Percentiles rank a stretch among this genome's conserved stretches.
These are phyloP conservation scores for Tenthredo distinguenda DNA, from an alignment of 2,888 invertebrate species.

Conservation along the genomic window DNA sequence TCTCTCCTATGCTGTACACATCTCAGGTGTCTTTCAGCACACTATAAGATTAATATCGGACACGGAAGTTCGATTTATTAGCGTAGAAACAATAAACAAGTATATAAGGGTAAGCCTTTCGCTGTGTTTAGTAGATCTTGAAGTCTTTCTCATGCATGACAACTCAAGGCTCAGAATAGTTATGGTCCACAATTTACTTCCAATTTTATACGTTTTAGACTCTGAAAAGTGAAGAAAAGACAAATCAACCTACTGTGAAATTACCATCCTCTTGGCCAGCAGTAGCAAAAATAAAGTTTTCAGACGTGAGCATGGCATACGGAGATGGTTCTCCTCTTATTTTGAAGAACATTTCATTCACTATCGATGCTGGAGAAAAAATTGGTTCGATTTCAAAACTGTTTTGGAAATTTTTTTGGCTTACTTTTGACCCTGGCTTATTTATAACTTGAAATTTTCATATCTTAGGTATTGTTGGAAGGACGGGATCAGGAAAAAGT, in stretches of 20 bases:
- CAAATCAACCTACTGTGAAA: background rate
- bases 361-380: slow-evolving; percentile 80
- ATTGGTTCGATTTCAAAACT: slow-evolving; percentile 77
- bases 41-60: slow-evolving; percentile 79
- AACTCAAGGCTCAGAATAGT: background rate
- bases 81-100: slow-evolving; percentile 78
- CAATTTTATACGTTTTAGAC: slow-evolving; percentile 59
- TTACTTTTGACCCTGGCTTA: background rate
- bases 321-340: slow-evolving; percentile 77
- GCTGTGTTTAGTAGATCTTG: slow-evolving; percentile 49
- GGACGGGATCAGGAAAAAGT: slow-evolving; percentile 81
- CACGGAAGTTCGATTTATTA: slow-evolving; percentile 78
- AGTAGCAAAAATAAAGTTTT: slow-evolving; percentile 79
- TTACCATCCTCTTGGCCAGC: slow-evolving; percentile 79
- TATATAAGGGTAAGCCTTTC: slow-evolving; percentile 68
- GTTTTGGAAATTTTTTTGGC: background rate
- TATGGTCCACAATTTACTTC: background rate
- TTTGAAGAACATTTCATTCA: slow-evolving; percentile 80
- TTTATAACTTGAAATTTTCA: background rate
- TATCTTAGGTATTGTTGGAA: slow-evolving; percentile 77
- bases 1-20: slow-evolving; percentile 81
- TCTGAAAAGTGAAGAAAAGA: slow-evolving; percentile 63
- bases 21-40: slow-evolving; percentile 82
- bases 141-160: background rate
- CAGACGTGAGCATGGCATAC: slow-evolving; percentile 79